Conservation (phyloP, 2,888 invertebrate species). For the Gymnocheta viridis region DNA sequence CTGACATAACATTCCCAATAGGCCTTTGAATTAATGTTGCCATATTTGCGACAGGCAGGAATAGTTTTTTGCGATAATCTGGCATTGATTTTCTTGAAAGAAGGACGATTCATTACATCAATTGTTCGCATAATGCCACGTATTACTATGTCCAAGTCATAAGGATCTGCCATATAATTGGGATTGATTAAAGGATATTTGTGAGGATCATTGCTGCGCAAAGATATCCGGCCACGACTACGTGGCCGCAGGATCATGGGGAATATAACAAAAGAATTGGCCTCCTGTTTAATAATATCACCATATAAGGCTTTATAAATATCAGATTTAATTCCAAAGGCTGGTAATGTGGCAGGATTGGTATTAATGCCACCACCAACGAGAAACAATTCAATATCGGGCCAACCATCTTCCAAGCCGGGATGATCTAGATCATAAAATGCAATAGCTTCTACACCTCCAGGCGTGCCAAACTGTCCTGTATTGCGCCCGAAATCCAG, state of each 20-base stretch:
- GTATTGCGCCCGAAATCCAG: conserved; percentile 42
- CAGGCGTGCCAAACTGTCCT: conserved; percentile 77
- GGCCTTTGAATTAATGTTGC: conserved; percentile 83
- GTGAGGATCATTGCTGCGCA: conserved; percentile 85
- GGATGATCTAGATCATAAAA: conserved; percentile 85
- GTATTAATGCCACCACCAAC: conserved; percentile 83
- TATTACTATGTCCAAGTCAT: conserved; percentile 85
- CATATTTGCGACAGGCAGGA: conserved; percentile 83
- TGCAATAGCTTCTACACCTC: conserved; percentile 85
- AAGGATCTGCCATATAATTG: conserved; percentile 86
- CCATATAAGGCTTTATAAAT: conserved; percentile 82
- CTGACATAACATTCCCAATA: conserved; percentile 86
- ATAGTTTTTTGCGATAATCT: conserved; percentile 82
- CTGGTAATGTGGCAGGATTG: conserved; percentile 74
- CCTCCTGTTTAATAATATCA: conserved; percentile 73
- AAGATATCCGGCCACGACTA: conserved; percentile 86
- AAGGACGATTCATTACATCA: conserved; percentile 82
- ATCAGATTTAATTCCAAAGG: conserved; percentile 81
- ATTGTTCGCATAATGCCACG: conserved; percentile 84
- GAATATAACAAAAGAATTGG: conserved; percentile 83
- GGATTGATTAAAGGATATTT: conserved; percentile 87
- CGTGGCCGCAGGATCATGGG: conserved; percentile 86
- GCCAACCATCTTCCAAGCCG: conserved; percentile 82
- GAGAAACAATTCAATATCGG: conserved; percentile 88
- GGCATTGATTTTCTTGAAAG: conserved; percentile 83